Conservation (phyloP, 2,888 invertebrate genomes). For the Leptura quadrifasciata region DNA sequence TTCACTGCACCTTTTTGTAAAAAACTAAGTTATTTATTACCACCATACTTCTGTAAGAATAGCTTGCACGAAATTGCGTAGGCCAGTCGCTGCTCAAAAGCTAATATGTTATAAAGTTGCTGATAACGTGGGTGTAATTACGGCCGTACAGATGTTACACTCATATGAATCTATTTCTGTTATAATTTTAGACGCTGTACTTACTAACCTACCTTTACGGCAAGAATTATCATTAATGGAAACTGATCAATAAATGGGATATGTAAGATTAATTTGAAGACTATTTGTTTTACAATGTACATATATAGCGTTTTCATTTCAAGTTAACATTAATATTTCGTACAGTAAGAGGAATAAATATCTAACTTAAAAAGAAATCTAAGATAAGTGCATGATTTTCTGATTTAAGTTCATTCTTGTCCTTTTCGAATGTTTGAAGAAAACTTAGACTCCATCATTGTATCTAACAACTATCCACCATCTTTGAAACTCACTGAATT, state of each 20-base stretch:
- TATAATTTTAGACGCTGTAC: background rate
- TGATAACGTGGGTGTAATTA: constrained; percentile 33
- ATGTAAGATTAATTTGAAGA: no score
- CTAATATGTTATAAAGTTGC: constrained; percentile 18
- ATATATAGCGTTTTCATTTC: no score
- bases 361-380: no score
- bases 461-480: no score
- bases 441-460: no score
- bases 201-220: background rate
- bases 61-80: constrained; percentile 22
- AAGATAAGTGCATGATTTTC: no score
- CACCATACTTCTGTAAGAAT: constrained; percentile 22
- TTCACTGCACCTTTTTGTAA: constrained; percentile 3
- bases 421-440: no score
- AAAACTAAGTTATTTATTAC: constrained; percentile 12
- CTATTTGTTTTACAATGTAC: no score
- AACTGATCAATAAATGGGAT: background rate
- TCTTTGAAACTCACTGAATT: no score
- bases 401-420: no score
- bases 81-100: constrained; percentile 14
- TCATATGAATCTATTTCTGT: background rate
- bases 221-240: background rate
- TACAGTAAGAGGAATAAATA: no score
- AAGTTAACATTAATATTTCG: no score
- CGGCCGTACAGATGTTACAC: constrained; percentile 12